A percentile compares a stretch with the other conserved stretches of the same genome.
phyloP scores from a whole-genome alignment of 2,113 vertebrate genomes.

The Oceanodroma tethys region DNA sequence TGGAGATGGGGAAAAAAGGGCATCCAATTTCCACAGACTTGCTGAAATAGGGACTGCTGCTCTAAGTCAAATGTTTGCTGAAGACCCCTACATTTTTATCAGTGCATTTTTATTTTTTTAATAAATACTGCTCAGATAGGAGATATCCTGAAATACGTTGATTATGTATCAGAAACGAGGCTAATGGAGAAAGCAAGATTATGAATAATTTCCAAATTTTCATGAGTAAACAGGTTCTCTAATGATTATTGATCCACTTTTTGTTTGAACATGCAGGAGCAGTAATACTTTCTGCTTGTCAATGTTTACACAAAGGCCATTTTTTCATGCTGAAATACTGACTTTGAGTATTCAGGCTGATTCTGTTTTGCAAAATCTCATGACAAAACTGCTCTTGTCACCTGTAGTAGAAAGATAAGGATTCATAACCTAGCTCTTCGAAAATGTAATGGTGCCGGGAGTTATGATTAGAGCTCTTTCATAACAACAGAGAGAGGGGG shows the following conservation, averaged over 20 bases:
- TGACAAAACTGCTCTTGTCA: background rate
- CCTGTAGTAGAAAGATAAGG: background rate
- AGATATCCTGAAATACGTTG: background rate
- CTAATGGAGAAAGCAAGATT: background rate
- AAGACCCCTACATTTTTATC: background rate
- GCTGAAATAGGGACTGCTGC: background rate
- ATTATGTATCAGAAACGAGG: background rate
- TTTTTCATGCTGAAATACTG: background rate
- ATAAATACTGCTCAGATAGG: background rate
- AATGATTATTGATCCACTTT: background rate
- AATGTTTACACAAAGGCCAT: background rate
- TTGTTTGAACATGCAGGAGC: background rate
- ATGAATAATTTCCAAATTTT: background rate
- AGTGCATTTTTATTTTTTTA: background rate
- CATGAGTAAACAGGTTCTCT: background rate
- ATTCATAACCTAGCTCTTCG: background rate
- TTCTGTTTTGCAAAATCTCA: background rate
- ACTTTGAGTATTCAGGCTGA: background rate
- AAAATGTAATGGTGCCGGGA: background rate
- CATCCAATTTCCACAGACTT: background rate
- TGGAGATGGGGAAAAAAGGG: background rate
- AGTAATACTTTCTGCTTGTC: background rate
- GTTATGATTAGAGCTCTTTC: background rate
- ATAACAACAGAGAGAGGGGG: background rate
- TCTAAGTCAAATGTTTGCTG: background rate